Evolutionary conservation across 2,113 vertebrate genomes (phyloP), one percentile per base, ranked within the genome.

Genomic region (Platysteira castanea): DNA sequence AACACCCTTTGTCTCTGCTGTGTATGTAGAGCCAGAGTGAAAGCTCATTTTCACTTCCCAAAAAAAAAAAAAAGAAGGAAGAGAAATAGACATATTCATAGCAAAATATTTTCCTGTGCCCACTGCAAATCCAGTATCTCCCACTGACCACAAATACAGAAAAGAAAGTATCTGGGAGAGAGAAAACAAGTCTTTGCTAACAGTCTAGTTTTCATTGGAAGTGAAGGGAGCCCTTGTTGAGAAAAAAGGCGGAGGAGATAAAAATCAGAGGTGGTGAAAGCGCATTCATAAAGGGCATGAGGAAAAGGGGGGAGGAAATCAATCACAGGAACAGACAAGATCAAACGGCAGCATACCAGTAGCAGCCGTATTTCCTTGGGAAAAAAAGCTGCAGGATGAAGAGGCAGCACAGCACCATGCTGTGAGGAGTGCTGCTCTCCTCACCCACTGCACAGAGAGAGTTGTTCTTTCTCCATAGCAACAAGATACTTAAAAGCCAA

Each of bases 381-480:
- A 53, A 91, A 87, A 89, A 80, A 71, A 44, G 27, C 89, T 80
- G 75, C 84, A 78, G 80, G 84, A 91, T 86, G 74, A 89, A 95
- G 70, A 92, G 74, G 57, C 78, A 83, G 74, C 71, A 78, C 39
- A 83, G 77, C 74, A 92, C 41, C 92, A 78, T 33, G 54, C 89
- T 89, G 91, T 9, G 89, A 94, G 64, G 53, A 91, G 52, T 4
- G 74, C 89, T 80, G 91, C 87, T 96, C 82, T 94, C 81, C 1
- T 47, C 70, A 93, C 84, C 80, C 91, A 89, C 87, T 83, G 80
- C 87, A 91, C 11, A 81, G 49, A 87, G 70, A 90, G 70, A 96
- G 92, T n/a, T 82, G 76, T 54, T 87, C 82, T 46, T 84, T 97
- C 95, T 84, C 95, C 96, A 97, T 95, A 94, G 96, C 94, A 97